phyloP scores from a whole-genome alignment of 2,113 vertebrate genomes.

The Saccopteryx leptura region DNA sequence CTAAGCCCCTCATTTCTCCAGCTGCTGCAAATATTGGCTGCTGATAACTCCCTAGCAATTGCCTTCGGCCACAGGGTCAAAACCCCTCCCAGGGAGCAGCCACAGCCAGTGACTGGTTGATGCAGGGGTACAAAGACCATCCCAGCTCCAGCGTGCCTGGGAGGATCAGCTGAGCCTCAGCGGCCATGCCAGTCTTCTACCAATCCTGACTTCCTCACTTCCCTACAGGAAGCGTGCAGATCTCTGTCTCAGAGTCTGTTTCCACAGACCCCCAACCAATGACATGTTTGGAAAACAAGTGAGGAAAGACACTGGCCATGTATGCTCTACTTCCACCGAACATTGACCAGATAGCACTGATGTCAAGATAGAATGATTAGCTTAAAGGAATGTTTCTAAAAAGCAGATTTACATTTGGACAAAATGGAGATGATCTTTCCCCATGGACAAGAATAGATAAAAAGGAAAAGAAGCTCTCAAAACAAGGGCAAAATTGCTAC shows the following conservation, averaged over 20 bases:
- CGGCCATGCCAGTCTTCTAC: neutral
- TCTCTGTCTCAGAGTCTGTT: constrained; percentile 37
- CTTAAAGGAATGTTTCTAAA: neutral
- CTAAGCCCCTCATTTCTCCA: neutral
- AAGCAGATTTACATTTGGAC: neutral
- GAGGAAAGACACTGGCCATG: neutral
- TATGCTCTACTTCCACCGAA: neutral
- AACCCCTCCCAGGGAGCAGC: neutral
- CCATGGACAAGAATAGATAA: constrained; percentile 54
- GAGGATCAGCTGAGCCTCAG: neutral
- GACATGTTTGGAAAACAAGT: neutral
- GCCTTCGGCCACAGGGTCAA: neutral
- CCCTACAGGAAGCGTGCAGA: neutral
- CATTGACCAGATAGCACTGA: neutral
- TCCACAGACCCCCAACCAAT: constrained; percentile 14
- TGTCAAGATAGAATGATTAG: neutral
- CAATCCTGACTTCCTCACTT: neutral
- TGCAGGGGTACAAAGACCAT: neutral
- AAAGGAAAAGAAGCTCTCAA: constrained; percentile 59
- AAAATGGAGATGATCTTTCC: neutral
- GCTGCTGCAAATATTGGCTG: neutral
- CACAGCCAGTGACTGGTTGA: neutral
- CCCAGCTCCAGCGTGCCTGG: accelerated
- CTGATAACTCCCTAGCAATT: neutral
- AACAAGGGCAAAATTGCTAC: constrained; percentile 67